A percentile compares a stretch with the other conserved stretches of the same genome.
Conservation (phyloP, 2,797 vertebrate genomes). For the Dendrocincla fuliginosa region DNA sequence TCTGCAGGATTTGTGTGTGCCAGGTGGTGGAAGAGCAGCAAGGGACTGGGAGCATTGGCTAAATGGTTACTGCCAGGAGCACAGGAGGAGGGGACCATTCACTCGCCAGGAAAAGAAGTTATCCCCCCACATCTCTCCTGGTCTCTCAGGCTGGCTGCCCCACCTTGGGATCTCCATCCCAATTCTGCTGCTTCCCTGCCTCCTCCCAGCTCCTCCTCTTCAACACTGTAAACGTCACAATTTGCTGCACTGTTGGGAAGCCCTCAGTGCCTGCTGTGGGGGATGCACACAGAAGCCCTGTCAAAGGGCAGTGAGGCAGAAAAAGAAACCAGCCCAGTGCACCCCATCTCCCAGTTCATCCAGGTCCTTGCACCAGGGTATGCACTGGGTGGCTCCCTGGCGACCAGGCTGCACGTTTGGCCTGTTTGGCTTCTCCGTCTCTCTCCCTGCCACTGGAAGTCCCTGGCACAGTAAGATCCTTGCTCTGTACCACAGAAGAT, state of each 20-base stretch:
- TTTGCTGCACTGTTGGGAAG: neutral
- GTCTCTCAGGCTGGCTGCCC: neutral
- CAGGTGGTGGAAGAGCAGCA: neutral
- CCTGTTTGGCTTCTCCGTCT: neutral
- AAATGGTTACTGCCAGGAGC: neutral
- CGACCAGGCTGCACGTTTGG: neutral
- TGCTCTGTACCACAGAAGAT: neutral
- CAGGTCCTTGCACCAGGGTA: neutral
- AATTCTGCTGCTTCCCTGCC: accelerated
- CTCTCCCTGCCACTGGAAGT: neutral
- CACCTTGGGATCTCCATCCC: accelerated
- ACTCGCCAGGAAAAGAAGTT: neutral
- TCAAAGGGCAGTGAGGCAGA: neutral
- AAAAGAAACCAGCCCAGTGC: neutral
- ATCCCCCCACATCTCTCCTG: neutral
- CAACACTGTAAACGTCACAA: neutral
- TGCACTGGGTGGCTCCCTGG: neutral
- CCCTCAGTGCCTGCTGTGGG: accelerated
- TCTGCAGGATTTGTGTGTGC: neutral
- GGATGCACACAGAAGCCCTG: neutral
- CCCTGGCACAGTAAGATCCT: neutral
- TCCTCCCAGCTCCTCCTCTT: neutral
- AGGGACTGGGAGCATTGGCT: accelerated
- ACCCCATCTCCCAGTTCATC: accelerated
- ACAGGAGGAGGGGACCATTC: neutral